A percentile compares a stretch with the other conserved stretches of the same genome.
Evolutionary conservation across 2,113 vertebrate species (phyloP).

Genomic region (Myocastor coypus): DNA sequence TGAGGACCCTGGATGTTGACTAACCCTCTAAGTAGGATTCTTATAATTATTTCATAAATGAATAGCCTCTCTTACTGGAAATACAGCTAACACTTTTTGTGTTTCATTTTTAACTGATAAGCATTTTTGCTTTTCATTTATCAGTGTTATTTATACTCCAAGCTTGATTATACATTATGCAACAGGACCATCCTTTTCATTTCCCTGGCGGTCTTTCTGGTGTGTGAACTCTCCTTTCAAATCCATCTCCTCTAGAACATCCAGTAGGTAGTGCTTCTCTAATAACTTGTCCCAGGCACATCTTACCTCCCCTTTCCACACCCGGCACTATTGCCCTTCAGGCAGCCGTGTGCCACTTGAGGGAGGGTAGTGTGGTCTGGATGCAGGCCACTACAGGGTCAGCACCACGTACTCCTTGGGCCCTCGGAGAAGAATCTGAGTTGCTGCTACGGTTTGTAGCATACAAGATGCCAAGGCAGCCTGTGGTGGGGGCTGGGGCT

Average conservation of each 20-base stretch:
- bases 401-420: not conserved
- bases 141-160: not conserved
- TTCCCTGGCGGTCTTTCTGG: not conserved
- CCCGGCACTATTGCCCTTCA: not conserved
- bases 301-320: not conserved
- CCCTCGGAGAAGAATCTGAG: not conserved
- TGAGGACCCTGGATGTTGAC: not conserved
- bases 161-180: not conserved
- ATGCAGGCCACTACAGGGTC: not conserved
- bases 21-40: not conserved
- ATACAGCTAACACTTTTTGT: not conserved
- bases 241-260: not conserved
- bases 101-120: not conserved
- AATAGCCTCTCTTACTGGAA: not conserved
- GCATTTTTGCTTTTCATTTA: not conserved
- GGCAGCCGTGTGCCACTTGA: not conserved
- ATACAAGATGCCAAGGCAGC: not conserved
- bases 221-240: not conserved
- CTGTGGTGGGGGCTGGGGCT: accelerated
- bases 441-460: not conserved
- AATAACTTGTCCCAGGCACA: not conserved
- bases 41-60: conserved; percentile 2
- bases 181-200: not conserved
- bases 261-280: not conserved
- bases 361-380: no score